Percentiles rank a stretch among this genome's conserved stretches.
Evolutionary conservation across 2,113 vertebrate genomes (phyloP).

Genomic region (Formicarius rufipectus): DNA sequence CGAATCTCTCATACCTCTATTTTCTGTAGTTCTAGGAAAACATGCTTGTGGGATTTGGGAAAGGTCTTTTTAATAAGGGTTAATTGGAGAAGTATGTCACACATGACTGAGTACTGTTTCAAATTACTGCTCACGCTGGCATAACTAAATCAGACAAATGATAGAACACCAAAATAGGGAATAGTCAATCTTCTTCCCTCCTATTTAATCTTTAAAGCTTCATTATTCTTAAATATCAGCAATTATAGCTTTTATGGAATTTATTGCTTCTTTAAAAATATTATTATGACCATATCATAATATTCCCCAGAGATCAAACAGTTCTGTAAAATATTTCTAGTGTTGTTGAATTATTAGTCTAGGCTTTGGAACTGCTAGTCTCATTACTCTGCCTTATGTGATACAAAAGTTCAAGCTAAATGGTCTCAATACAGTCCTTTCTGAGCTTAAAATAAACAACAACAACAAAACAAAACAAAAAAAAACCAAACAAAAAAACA

Average conservation of each 20-base stretch:
- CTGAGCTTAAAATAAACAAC: not conserved
- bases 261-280: not conserved
- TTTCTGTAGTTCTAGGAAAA: not conserved
- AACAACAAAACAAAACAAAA: not conserved
- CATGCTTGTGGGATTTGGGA: not conserved
- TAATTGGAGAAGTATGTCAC: constrained; percentile 54
- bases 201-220: not conserved
- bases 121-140: constrained; percentile 22
- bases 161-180: constrained; percentile 29
- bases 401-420: not conserved
- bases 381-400: not conserved
- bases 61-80: constrained; percentile 64
- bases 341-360: not conserved
- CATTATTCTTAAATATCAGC: not conserved
- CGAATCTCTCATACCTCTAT: not conserved
- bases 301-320: not conserved
- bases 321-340: not conserved
- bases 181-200: not conserved
- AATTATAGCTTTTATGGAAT: not conserved
- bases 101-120: constrained; percentile 47
- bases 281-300: not conserved
- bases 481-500: not conserved
- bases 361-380: not conserved
- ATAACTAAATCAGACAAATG: constrained; percentile 32
- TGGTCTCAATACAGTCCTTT: not conserved